phyloP scores from a whole-genome alignment of 2,113 vertebrate genomes.

The Myodes glareolus region DNA sequence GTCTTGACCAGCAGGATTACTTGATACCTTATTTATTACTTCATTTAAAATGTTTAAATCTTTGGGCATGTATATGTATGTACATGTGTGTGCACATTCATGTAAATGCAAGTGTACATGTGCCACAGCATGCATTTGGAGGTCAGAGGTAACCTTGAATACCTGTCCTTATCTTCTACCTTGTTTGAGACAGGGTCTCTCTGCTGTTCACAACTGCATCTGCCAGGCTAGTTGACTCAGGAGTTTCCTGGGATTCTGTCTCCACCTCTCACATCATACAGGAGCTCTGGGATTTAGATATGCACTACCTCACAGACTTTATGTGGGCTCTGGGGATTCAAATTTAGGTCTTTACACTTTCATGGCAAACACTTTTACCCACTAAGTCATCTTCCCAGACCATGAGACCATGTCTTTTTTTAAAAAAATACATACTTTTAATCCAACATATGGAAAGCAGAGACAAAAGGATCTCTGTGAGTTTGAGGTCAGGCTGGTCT shows the following conservation, averaged over 20 bases:
- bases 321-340: neutral
- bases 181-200: neutral
- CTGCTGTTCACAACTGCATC: neutral
- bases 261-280: neutral
- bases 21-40: neutral
- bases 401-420: neutral
- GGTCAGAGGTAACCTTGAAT: neutral
- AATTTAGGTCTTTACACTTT: neutral
- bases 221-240: neutral
- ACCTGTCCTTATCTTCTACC: neutral
- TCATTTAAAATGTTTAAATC: neutral
- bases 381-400: neutral
- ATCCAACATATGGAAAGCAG: too few species aligned
- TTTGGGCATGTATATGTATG: neutral
- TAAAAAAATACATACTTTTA: too few species aligned
- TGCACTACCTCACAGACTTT: neutral
- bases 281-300: neutral
- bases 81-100: neutral
- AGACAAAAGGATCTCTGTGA: neutral
- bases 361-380: neutral
- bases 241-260: neutral
- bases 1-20: neutral
- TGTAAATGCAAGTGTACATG: neutral
- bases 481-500: neutral
- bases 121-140: neutral